phyloP scores from a whole-genome alignment of 2,888 invertebrate species.

The Pyrocoelia pectoralis region DNA sequence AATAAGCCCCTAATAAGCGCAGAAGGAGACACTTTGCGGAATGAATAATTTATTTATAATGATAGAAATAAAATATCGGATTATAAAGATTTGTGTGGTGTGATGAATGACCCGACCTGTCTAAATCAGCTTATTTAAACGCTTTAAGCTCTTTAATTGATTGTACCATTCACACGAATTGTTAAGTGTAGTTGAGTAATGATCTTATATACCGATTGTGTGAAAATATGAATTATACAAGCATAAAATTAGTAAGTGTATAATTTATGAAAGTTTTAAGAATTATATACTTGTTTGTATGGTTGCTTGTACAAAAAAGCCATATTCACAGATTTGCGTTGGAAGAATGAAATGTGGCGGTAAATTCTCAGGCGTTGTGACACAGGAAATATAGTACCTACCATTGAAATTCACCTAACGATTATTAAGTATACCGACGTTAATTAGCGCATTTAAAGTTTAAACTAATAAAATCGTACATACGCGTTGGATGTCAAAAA shows the following conservation, averaged over 20 bases:
- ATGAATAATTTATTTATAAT: constrained; percentile 62
- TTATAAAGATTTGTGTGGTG: constrained; percentile 61
- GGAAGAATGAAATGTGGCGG: constrained; percentile 14
- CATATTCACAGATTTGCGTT: constrained; percentile 3
- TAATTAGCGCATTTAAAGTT: constrained; percentile 9
- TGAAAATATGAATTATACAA: constrained; percentile 58
- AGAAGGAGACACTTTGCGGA: constrained; percentile 53
- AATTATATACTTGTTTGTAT: constrained; percentile 49
- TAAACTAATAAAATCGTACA: constrained; percentile 5
- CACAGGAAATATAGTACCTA: no score
- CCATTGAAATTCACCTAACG: not conserved
- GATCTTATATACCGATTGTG: constrained; percentile 47
- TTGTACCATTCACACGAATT: constrained; percentile 41
- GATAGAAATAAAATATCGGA: constrained; percentile 60
- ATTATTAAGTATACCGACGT: not conserved
- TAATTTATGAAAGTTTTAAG: constrained; percentile 25
- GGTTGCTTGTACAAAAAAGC: not conserved
- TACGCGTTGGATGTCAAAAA: constrained; percentile 12
- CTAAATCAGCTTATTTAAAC: constrained; percentile 35
- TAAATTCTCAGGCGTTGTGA: constrained; percentile 6
- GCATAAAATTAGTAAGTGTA: constrained; percentile 57
- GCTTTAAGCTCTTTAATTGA: constrained; percentile 38
- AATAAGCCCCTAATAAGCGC: constrained; percentile 59
- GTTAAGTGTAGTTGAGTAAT: constrained; percentile 30
- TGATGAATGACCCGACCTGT: constrained; percentile 52